A percentile compares a stretch with the other conserved stretches of the same genome.
phyloP scores from a whole-genome alignment of 2,113 vertebrate genomes.

The Zosterops borbonicus region DNA sequence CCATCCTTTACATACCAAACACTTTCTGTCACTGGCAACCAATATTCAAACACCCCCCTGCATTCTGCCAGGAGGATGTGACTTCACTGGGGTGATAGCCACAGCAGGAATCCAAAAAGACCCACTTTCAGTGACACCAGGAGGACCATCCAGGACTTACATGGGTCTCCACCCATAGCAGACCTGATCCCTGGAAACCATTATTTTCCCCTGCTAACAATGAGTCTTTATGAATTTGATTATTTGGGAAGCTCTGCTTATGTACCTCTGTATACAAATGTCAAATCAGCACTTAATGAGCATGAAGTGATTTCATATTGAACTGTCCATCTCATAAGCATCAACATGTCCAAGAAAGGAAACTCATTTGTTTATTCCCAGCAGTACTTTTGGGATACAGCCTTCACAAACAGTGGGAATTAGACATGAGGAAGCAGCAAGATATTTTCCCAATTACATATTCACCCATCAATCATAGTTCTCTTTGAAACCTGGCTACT shows the following conservation, averaged over 20 bases:
- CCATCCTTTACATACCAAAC: neutral
- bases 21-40: neutral
- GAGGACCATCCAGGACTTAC: neutral
- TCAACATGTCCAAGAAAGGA: constrained; percentile 52
- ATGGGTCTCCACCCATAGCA: neutral
- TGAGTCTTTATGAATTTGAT: neutral
- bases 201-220: neutral
- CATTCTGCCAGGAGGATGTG: neutral
- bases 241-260: neutral
- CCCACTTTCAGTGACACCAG: neutral
- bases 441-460: constrained; percentile 45
- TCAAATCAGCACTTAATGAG: constrained; percentile 46
- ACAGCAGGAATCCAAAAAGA: neutral
- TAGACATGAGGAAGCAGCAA: constrained; percentile 60
- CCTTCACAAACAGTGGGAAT: constrained; percentile 62
- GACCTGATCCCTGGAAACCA: neutral
- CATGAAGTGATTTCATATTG: constrained; percentile 38
- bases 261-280: constrained; percentile 11
- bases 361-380: constrained; percentile 52
- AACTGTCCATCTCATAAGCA: constrained; percentile 55
- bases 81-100: neutral
- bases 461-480: constrained; percentile 66
- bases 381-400: constrained; percentile 56
- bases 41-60: neutral
- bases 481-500: constrained; percentile 40